phyloP scores from a whole-genome alignment of 2,797 vertebrate genomes.

The Scleropages formosus region DNA sequence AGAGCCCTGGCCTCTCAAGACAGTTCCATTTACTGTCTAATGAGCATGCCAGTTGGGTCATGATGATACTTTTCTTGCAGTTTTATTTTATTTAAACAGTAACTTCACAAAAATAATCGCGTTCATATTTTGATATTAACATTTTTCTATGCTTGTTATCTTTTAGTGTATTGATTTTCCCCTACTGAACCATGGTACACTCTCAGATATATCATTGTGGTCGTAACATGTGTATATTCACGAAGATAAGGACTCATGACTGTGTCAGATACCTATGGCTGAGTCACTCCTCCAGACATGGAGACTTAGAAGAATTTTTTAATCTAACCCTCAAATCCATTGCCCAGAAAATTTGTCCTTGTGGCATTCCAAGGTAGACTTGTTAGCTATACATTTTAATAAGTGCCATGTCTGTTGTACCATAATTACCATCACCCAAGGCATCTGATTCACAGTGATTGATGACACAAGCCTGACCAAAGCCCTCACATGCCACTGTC shows the following conservation, averaged over 20 bases:
- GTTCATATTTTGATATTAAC: too few species aligned
- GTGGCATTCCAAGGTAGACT: background rate
- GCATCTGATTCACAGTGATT: conserved; percentile 39
- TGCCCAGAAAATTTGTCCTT: too few species aligned
- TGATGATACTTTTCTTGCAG: background rate
- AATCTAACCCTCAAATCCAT: background rate
- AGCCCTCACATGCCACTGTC: conserved; percentile 33
- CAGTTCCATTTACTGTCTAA: conserved; percentile 3
- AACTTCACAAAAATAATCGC: conserved; percentile 13
- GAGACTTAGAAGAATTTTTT: conserved; percentile 5
- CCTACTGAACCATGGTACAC: background rate
- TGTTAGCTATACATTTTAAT: background rate
- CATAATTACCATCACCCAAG: conserved; percentile 31
- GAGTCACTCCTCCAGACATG: conserved; percentile 2
- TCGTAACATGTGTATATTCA: conserved; percentile 1
- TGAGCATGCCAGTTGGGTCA: background rate
- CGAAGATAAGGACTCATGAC: conserved; percentile 11
- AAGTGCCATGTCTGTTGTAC: background rate
- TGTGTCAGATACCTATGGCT: background rate
- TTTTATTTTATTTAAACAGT: conserved; percentile 6
- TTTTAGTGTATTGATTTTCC: background rate
- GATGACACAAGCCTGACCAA: conserved; percentile 39
- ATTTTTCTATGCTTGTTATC: too few species aligned
- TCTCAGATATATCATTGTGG: background rate
- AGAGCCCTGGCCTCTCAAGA: conserved; percentile 12